Conservation (phyloP, 2,888 invertebrate species). For the Ormyrus thymus region DNA sequence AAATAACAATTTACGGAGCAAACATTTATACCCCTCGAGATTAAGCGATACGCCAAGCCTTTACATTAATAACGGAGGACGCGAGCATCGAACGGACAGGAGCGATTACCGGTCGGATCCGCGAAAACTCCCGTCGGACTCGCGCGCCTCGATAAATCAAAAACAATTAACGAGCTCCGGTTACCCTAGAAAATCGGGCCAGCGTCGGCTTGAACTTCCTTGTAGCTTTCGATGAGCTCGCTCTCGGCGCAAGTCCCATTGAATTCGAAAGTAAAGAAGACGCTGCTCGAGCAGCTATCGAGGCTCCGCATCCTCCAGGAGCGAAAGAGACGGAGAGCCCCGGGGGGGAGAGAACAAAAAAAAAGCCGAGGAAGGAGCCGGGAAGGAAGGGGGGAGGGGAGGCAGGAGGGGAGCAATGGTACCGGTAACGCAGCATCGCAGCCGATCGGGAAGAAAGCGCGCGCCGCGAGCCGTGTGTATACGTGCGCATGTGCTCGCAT, state of each 20-base stretch:
- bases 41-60: too few species aligned
- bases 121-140: too few species aligned
- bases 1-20: too few species aligned
- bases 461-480: slow-evolving; percentile 52
- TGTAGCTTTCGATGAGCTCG: neutral
- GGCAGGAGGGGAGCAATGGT: slow-evolving; percentile 49
- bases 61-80: too few species aligned
- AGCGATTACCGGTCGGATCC: too few species aligned
- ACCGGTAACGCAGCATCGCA: slow-evolving; percentile 30
- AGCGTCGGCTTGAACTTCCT: too few species aligned
- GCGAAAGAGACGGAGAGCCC: slow-evolving; percentile 53
- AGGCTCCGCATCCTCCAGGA: too few species aligned
- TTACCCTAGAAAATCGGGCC: too few species aligned
- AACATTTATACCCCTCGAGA: too few species aligned
- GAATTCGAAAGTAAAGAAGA: slow-evolving; percentile 53
- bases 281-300: slow-evolving; percentile 10
- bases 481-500: slow-evolving; percentile 45
- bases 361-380: slow-evolving; percentile 23
- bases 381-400: slow-evolving; percentile 48
- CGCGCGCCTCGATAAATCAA: too few species aligned
- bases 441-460: slow-evolving; percentile 1
- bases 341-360: neutral
- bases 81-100: too few species aligned
- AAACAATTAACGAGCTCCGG: too few species aligned
- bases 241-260: slow-evolving; percentile 31